Percentiles rank a stretch among this genome's conserved stretches.
Conservation (phyloP, 2,113 vertebrate genomes). For the Micromys minutus region DNA sequence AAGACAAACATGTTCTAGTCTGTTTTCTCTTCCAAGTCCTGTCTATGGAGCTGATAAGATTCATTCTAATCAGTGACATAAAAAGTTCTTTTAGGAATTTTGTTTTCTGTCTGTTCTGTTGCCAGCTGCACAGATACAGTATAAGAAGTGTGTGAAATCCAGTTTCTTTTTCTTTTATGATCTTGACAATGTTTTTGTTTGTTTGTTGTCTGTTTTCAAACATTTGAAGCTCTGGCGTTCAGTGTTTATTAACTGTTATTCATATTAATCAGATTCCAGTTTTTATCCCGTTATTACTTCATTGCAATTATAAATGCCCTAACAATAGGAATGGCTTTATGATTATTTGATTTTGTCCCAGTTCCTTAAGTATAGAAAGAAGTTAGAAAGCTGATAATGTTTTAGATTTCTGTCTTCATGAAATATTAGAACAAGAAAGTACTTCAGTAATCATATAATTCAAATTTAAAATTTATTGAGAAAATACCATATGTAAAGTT, state of each 20-base stretch:
- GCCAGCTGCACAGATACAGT: background rate
- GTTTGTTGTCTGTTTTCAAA: background rate
- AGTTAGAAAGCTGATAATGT: background rate
- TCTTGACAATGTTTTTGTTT: background rate
- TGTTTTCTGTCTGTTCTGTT: background rate
- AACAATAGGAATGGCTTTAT: conserved; percentile 13
- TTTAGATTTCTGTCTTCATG: conserved; percentile 26
- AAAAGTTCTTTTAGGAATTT: background rate
- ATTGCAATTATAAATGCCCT: background rate
- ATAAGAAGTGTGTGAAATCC: background rate
- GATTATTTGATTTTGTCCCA: background rate
- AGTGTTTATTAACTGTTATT: conserved; percentile 28
- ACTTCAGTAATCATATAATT: background rate
- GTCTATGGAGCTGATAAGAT: conserved; percentile 2
- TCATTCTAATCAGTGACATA: background rate
- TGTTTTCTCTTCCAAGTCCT: conserved; percentile 73
- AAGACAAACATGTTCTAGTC: conserved; percentile 71
- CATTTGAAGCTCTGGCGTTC: background rate
- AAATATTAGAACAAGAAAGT: background rate
- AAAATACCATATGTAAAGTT: background rate
- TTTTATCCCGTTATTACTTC: background rate
- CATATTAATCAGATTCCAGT: background rate
- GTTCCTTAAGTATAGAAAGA: background rate
- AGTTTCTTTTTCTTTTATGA: conserved; percentile 19
- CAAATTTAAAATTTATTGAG: conserved; percentile 7